Conservation (phyloP, 2,888 invertebrate species). For the Adela reaumurella region DNA sequence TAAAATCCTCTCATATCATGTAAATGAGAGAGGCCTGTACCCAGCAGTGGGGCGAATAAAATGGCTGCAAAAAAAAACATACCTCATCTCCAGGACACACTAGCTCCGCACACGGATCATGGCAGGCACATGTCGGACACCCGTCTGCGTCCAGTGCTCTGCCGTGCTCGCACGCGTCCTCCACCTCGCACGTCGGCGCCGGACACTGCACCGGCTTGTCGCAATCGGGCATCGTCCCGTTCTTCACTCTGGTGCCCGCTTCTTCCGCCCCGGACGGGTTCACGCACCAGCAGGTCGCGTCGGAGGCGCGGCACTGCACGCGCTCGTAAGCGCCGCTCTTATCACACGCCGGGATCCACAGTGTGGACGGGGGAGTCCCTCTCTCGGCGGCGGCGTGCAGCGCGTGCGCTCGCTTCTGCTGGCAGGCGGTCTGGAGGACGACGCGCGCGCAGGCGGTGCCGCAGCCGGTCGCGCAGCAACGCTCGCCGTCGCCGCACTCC, state of each 20-base stretch:
- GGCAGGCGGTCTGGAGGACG: constrained; percentile 70
- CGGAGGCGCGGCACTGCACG: constrained; percentile 69
- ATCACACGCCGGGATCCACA: constrained; percentile 72
- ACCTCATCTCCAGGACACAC: constrained; percentile 63
- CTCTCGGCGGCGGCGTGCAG: constrained; percentile 64
- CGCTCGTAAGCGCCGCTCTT: constrained; percentile 65
- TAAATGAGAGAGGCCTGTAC: no score
- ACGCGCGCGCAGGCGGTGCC: constrained; percentile 78
- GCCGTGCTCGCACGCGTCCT: constrained; percentile 32
- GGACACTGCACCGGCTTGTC: constrained; percentile 30
- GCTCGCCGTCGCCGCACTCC: constrained; percentile 65
- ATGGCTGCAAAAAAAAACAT: no score
- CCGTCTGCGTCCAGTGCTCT: constrained; percentile 48
- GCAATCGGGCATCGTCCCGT: constrained; percentile 44
- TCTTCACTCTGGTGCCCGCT: constrained; percentile 64
- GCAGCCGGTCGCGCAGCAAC: constrained; percentile 85
- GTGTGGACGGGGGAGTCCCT: constrained; percentile 71
- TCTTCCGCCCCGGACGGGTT: constrained; percentile 70
- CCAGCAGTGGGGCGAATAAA: no score
- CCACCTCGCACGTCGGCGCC: constrained; percentile 24
- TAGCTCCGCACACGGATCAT: constrained; percentile 73
- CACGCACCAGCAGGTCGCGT: constrained; percentile 78
- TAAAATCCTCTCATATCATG: no score
- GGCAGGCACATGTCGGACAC: constrained; percentile 72
- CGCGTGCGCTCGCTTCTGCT: constrained; percentile 56